Base-by-base conservation (phyloP, 92 coral and sea anemone species). In the Actinernus sp. region DNA sequence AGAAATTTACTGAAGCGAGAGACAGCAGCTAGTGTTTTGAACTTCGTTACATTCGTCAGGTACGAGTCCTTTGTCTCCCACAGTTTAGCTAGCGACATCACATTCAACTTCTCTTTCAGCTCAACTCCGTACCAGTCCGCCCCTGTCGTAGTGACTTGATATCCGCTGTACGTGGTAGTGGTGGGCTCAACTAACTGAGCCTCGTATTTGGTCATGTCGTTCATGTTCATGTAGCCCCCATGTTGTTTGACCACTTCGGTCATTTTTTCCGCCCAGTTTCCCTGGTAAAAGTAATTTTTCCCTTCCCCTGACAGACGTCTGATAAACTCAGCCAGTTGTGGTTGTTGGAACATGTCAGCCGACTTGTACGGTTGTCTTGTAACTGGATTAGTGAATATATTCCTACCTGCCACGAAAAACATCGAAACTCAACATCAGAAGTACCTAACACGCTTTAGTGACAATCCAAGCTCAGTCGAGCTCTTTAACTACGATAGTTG, bases 51-150 rank as follows among this genome's bases (percentile, higher is more conserved):
- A 55, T 93, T 93, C 14, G 72, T 93, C 33, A 93, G 55, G 32
- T 85, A 90, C 3, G 91, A 76, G 48, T 81, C 86, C 10, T 71
- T 74, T 0, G 92, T 51, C 13, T 29, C 33, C 13, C 75, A 68
- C 2, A 92, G 36, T 68, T 83, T 83, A 0, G 96, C 98, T 30
- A 85, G 55, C 49, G 78, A 81, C 85, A 93, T 71, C 23, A 89
- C 29, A 25, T 69, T 82, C 27, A 93, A 61, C 61, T 76, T 89
- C 41, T 93, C 98, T 0, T 85, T 43, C 31, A 93, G 47, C 55
- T 93, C 98, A 21, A 76, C 86, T 14, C 96, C 98, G n/a, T 91
- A 90, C 77, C 90, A 84, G 28, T 84, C 75, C 9, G 78, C 47
- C 29, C 93, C 96, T 26, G 92, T 51, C 2, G 93, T 89, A 31